Percentiles rank a stretch among this genome's conserved stretches.
These are phyloP conservation scores for Peromyscus leucopus DNA, from an alignment of 2,113 vertebrate species.

Conservation along the genomic window DNA sequence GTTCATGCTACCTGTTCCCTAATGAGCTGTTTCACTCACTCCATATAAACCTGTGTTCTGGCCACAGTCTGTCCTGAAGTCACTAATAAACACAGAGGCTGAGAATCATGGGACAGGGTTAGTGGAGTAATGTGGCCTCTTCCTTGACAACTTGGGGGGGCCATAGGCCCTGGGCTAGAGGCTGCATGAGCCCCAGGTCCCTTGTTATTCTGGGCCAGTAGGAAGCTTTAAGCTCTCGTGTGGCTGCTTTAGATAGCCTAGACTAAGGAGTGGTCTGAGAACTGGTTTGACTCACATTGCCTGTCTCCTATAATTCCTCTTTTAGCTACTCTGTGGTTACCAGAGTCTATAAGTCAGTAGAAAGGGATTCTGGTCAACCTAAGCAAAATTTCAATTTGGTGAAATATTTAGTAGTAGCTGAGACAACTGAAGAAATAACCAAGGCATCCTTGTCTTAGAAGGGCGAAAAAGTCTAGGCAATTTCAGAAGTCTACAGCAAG, in stretches of 20 bases:
- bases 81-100: neutral
- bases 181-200: neutral
- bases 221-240: neutral
- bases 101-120: neutral
- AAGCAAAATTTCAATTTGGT: neutral
- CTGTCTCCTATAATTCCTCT: neutral
- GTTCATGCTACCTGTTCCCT: neutral
- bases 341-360: neutral
- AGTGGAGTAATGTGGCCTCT: neutral
- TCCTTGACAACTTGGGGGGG: neutral
- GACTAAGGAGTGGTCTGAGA: neutral
- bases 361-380: neutral
- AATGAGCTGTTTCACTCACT: fast-evolving
- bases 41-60: neutral
- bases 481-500: neutral
- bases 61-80: neutral
- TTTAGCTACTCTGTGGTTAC: neutral
- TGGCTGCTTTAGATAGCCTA: neutral
- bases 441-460: neutral
- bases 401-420: constrained; percentile 9
- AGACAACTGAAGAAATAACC: constrained; percentile 24
- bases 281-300: neutral
- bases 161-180: neutral
- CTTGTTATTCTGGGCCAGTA: neutral
- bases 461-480: neutral